phyloP scores from a whole-genome alignment of 2,113 vertebrate species.

The Canis aureus region DNA sequence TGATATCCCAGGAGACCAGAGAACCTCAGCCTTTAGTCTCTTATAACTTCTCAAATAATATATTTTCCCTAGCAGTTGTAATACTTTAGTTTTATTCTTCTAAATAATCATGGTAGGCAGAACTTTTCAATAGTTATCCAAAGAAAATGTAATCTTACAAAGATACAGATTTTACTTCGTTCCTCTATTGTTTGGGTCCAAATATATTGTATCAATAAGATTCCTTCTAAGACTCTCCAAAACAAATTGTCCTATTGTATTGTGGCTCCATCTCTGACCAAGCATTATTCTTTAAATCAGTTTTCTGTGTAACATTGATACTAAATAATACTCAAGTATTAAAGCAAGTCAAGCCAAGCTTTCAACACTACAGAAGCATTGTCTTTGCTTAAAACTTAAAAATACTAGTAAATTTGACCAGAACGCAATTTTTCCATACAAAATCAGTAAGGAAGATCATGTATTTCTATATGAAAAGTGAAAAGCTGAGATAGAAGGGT shows the following conservation, averaged over 20 bases:
- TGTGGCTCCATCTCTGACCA: not conserved
- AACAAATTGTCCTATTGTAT: not conserved
- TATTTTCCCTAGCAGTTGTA: not conserved
- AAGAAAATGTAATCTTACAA: not conserved
- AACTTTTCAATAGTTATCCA: not conserved
- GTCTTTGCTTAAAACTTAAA: not conserved
- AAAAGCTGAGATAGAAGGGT: not conserved
- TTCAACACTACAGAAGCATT: not conserved
- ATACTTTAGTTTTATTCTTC: constrained; percentile 1
- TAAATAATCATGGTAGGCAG: not conserved
- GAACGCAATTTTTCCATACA: constrained; percentile 61
- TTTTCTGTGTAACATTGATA: not conserved
- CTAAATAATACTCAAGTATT: not conserved
- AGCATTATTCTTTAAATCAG: not conserved
- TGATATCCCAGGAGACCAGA: not conserved
- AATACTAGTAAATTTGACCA: not conserved
- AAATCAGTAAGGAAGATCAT: constrained; percentile 53
- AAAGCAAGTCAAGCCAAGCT: constrained; percentile 10
- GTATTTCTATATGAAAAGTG: constrained; percentile 37
- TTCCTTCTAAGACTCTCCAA: not conserved
- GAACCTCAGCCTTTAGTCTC: not conserved
- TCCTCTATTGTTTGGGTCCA: constrained; percentile 3
- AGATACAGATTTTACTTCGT: not conserved
- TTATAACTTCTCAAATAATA: not conserved
- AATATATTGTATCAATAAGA: not conserved